Base-by-base conservation (phyloP, 1,140 invertebrate species). In the Anastrepha ludens region DNA sequence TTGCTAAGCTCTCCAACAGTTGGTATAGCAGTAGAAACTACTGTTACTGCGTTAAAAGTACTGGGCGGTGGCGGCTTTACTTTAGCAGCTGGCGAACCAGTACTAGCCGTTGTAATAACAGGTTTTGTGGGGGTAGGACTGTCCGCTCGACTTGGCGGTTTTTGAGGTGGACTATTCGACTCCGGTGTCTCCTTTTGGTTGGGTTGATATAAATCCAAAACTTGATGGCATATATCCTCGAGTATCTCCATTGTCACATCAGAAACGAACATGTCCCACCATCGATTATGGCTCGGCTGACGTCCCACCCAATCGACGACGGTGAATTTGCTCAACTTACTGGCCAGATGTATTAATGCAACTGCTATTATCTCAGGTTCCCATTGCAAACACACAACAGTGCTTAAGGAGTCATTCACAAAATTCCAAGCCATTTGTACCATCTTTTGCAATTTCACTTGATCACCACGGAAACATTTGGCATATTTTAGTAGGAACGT, bases 351-450 rank as follows among this genome's bases (percentile, higher is more conserved):
- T 96, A 99, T 98, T 1, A 99, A 94, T 0, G 99, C 98, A n/a
- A 99, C 98, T 1, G 98, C 98, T 89, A 99, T 98, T 70, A 99
- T 98, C 94, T 99, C 99, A 13, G 99, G 98, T 93, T 99, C 99
- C 98, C 99, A 99, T 94, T 99, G 98, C 3, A 99, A 94, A 89
- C 97, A 98, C 29, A 99, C 94, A 6, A 98, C 99, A 15, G 99
- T 99, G 92, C 98, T 99, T 85, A 99, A 95, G 94, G 97, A 98
- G 93, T 99, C 99, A 94, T 99, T 99, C 0, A 99, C 98, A 94
- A 99, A 99, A 41, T 98, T 99, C 99, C 99, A 99, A 2, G 99
- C 98, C 98, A 99, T 99, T 94, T 99, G 98, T 7, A 99, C 98
- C 96, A 99, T 98, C 94, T 98, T 98, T 91, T 99, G 97, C 86